Conservation (phyloP, 1,140 invertebrate genomes). For the Neodiprion fabricii region DNA sequence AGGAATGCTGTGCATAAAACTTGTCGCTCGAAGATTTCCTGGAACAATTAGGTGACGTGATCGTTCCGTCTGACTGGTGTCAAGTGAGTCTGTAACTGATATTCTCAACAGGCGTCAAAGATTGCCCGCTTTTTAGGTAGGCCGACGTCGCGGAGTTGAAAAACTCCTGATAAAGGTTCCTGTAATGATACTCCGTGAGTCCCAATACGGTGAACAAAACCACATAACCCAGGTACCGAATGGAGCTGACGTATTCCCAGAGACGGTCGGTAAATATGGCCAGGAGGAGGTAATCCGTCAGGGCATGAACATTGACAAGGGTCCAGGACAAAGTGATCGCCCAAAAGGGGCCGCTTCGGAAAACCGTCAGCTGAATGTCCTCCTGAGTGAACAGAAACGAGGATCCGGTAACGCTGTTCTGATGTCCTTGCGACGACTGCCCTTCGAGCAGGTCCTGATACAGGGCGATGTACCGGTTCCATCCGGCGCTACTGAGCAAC, state of each 20-base stretch:
- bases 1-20: no score
- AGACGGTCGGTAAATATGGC: slow-evolving; percentile 82
- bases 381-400: slow-evolving; percentile 22
- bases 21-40: no score
- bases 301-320: slow-evolving; percentile 79
- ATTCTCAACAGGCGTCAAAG: not conserved
- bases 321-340: slow-evolving; percentile 78
- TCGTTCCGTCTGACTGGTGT: not conserved
- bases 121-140: not conserved
- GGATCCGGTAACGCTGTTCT: slow-evolving; percentile 59
- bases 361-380: slow-evolving; percentile 40
- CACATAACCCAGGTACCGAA: slow-evolving; percentile 70
- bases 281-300: slow-evolving; percentile 76
- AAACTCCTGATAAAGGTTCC: slow-evolving; percentile 23
- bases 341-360: slow-evolving; percentile 74
- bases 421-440: slow-evolving; percentile 50
- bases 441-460: slow-evolving; percentile 79
- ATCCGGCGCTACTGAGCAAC: slow-evolving; percentile 73
- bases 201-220: slow-evolving; percentile 65
- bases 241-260: slow-evolving; percentile 72
- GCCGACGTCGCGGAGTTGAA: not conserved
- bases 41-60: no score
- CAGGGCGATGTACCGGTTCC: slow-evolving; percentile 81
- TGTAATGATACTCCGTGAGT: slow-evolving; percentile 62
- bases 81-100: not conserved